These are phyloP conservation scores for Engystomops pustulosus DNA, from an alignment of 2,113 vertebrate genomes.

Conservation along the genomic window DNA sequence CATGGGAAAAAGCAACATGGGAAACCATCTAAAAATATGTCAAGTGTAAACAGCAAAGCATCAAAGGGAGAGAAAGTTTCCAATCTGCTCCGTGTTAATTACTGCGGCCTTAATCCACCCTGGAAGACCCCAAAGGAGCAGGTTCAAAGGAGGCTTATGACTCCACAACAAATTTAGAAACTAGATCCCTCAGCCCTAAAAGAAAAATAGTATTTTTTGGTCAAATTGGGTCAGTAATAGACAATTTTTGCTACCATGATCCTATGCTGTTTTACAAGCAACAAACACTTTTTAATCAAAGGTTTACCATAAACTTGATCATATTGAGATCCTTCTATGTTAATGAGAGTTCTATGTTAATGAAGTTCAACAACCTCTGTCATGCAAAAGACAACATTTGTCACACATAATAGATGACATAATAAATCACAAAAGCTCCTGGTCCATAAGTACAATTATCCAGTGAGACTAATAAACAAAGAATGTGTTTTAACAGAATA, in stretches of 20 bases:
- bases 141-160: background rate
- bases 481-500: too few relatives aligned
- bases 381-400: too few relatives aligned
- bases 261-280: background rate
- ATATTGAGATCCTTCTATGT: too few relatives aligned
- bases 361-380: too few relatives aligned
- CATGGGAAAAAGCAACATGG: background rate
- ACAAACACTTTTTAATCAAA: background rate
- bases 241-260: background rate
- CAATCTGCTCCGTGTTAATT: background rate
- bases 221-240: background rate
- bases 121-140: background rate
- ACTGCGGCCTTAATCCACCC: conserved; percentile 1
- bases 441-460: too few relatives aligned
- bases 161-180: background rate
- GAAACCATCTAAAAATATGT: background rate
- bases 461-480: too few relatives aligned
- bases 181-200: background rate
- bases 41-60: background rate
- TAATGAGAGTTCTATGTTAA: too few relatives aligned
- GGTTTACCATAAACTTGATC: background rate
- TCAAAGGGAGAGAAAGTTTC: conserved; percentile 8
- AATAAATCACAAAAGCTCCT: too few relatives aligned
- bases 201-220: background rate
- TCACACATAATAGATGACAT: too few relatives aligned